Base-by-base conservation (phyloP, 2,888 invertebrate genomes). In the Apeira syringaria region DNA sequence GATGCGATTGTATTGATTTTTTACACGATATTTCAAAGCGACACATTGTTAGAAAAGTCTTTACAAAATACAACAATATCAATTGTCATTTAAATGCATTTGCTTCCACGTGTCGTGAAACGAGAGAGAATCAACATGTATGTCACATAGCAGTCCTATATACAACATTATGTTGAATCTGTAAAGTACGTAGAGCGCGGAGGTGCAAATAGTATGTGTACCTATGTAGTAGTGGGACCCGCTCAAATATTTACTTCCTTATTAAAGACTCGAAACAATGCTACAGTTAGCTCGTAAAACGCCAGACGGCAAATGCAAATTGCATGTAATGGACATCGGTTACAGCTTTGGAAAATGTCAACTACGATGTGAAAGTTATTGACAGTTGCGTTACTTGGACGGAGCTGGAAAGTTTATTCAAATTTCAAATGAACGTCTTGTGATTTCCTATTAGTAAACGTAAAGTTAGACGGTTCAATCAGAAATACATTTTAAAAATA, bases 211-310 rank as follows among this genome's bases (percentile, higher is more conserved):
- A 7, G 2, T 10, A 7, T 2, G n/a, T 33, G 25, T 1, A 20
- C 33, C 50, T 33, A 35, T 13, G 25, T 44, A 32, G 50, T 50
- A 51, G 56, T 55, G 41, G 60, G 70, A 64, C 67, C 72, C 61
- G 64, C 74, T 68, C 77, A 82, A 87, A 87, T 80, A 82, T 86
- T 86, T 68, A 80, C 87, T 88, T 88, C 88, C 88, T 87, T 80
- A 84, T 88, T 86, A 85, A 76, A 66, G 59, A 61, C 65, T 60
- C 55, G 64, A 74, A 86, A 84, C 85, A 84, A 85, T 81, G 61
- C 73, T 65, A 71, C 76, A 59, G 74, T 70, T 76, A 32, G 56
- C 56, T 75, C 72, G 75, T 79, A 74, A 78, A 80, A 68, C 63
- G 64, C 66, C 72, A 68, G 61, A 73, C 68, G 61, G 59, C 57